Percentiles rank a stretch among this genome's conserved stretches.
These are phyloP conservation scores for Triplophysa siluroides DNA, from an alignment of 2,113 vertebrate genomes.

Conservation along the genomic window DNA sequence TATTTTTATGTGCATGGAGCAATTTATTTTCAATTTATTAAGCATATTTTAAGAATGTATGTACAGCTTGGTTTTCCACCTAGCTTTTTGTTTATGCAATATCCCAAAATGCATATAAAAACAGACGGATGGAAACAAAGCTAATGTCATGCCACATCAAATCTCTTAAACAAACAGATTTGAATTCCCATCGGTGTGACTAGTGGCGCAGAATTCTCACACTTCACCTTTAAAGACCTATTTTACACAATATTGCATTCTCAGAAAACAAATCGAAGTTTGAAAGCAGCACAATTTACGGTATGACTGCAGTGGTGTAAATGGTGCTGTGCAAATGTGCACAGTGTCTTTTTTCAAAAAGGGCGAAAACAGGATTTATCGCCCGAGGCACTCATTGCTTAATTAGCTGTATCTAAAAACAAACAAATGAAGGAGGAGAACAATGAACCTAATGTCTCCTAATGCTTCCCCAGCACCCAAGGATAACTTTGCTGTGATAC, in stretches of 20 bases:
- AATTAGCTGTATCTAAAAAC: constrained; percentile 57
- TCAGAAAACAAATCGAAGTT: not conserved
- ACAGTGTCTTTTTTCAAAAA: not conserved
- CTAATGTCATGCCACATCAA: too few relatives aligned
- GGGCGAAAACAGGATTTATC: constrained; percentile 42
- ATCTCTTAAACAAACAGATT: too few relatives aligned
- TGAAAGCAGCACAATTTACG: not conserved
- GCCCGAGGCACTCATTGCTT: constrained; percentile 25
- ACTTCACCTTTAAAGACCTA: not conserved
- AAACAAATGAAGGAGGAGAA: constrained; percentile 53
- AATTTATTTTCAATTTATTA: too few relatives aligned
- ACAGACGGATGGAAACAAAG: too few relatives aligned
- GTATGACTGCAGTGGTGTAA: not conserved
- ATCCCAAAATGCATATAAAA: too few relatives aligned
- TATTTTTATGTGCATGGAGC: too few relatives aligned
- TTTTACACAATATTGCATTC: not conserved
- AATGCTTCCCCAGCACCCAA: constrained; percentile 51
- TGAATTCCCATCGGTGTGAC: too few relatives aligned
- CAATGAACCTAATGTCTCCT: constrained; percentile 50
- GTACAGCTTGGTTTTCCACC: too few relatives aligned
- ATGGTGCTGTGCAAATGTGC: not conserved
- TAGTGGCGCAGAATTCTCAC: too few relatives aligned
- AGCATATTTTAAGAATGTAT: too few relatives aligned
- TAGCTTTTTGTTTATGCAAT: too few relatives aligned
- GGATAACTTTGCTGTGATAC: constrained; percentile 50